phyloP scores from a whole-genome alignment of 2,113 vertebrate genomes.

The Gymnogyps californianus region DNA sequence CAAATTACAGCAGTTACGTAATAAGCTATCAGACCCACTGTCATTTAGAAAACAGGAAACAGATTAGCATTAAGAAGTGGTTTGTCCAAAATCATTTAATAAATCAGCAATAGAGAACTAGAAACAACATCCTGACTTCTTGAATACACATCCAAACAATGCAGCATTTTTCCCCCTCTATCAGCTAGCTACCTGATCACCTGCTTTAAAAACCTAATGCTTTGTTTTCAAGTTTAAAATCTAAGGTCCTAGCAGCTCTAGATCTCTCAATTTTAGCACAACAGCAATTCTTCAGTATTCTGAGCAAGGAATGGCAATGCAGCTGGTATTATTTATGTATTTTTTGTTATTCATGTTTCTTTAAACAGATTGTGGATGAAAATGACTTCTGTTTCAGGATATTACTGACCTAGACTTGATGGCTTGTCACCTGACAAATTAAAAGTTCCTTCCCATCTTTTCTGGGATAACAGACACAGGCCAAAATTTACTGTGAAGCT shows the following conservation, averaged over 20 bases:
- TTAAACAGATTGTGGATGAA: not conserved
- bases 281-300: not conserved
- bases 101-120: not conserved
- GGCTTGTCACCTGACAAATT: not conserved
- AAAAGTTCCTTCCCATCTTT: not conserved
- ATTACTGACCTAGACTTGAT: not conserved
- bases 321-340: not conserved
- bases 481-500: not conserved
- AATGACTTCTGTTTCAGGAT: not conserved
- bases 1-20: not conserved
- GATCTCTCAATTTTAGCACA: not conserved
- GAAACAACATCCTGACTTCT: not conserved
- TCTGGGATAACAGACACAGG: not conserved
- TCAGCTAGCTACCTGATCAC: not conserved
- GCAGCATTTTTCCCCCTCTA: not conserved
- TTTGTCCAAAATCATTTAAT: slow-evolving; percentile 11
- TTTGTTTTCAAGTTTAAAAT: not conserved
- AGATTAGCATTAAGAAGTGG: not conserved
- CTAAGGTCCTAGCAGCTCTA: not conserved
- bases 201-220: not conserved
- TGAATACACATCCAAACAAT: not conserved
- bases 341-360: not conserved
- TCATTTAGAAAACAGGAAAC: not conserved
- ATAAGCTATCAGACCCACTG: not conserved
- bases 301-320: not conserved